phyloP scores from a whole-genome alignment of 1,140 invertebrate species.

The Meloidogyne hapla region DNA sequence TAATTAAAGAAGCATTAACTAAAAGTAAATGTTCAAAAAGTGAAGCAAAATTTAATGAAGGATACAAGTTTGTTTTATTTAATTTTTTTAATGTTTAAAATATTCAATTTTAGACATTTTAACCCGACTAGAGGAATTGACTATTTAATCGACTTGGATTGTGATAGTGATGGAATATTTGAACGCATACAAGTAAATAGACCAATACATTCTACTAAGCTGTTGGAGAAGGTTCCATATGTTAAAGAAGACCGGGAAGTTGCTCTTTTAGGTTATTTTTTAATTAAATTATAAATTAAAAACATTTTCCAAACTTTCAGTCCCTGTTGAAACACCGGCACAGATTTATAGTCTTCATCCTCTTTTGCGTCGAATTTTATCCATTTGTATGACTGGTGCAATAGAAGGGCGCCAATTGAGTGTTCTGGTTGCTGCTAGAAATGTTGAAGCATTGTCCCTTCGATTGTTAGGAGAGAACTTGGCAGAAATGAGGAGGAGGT shows the following conservation, averaged over 20 bases:
- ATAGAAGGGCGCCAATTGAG: slow-evolving; percentile 16
- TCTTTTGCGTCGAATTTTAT: slow-evolving; percentile 7
- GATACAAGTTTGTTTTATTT: neutral
- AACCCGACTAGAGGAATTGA: slow-evolving; percentile 60
- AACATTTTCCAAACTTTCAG: neutral
- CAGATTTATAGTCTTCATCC: slow-evolving; percentile 12
- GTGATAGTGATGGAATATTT: slow-evolving; percentile 27
- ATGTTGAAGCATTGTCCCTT: slow-evolving; percentile 38
- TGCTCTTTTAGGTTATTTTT: slow-evolving; percentile 47
- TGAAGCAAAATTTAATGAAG: slow-evolving; percentile 36
- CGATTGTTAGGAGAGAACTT: slow-evolving; percentile 49
- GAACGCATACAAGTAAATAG: slow-evolving; percentile 50
- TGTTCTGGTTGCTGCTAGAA: slow-evolving; percentile 34
- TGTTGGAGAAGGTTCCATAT: slow-evolving; percentile 60
- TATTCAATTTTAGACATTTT: slow-evolving; percentile 39
- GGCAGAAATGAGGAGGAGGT: slow-evolving; percentile 55
- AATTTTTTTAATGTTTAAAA: no score
- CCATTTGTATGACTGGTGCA: neutral
- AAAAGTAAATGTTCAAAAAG: slow-evolving; percentile 15
- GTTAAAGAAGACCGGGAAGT: slow-evolving; percentile 63
- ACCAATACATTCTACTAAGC: slow-evolving; percentile 56
- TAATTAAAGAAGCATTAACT: slow-evolving; percentile 42
- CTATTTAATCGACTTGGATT: slow-evolving; percentile 60
- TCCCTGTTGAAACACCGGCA: slow-evolving; percentile 14
- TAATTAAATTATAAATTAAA: neutral